Percentiles rank a stretch among this genome's conserved stretches.
These are phyloP conservation scores for Cryptoprocta ferox DNA, from an alignment of 2,797 vertebrate species.

Conservation along the genomic window DNA sequence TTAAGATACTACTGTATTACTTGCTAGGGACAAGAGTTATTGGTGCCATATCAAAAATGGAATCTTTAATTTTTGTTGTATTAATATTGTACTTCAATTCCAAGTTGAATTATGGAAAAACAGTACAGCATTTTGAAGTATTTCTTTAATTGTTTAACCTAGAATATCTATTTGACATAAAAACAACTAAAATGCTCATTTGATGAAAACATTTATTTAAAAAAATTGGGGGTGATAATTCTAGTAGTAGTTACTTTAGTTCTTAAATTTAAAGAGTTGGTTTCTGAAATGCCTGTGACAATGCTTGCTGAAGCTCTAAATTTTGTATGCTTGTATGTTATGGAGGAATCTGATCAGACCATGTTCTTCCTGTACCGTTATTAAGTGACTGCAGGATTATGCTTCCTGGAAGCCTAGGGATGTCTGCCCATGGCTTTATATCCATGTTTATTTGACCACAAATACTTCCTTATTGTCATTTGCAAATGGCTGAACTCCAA, in stretches of 20 bases:
- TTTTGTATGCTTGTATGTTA: neutral
- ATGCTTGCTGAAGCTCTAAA: neutral
- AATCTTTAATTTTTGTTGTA: neutral
- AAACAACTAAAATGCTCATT: neutral
- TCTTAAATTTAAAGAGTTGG: neutral
- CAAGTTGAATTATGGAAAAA: neutral
- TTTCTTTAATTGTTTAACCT: neutral
- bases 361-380: neutral
- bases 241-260: neutral
- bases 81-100: neutral
- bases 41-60: neutral
- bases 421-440: neutral
- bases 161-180: neutral
- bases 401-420: neutral
- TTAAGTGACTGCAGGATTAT: neutral
- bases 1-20: neutral
- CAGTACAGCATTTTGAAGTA: neutral
- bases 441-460: neutral
- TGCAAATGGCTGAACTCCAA: neutral
- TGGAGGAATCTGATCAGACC: neutral
- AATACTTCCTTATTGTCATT: neutral
- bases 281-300: neutral
- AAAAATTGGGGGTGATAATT: neutral
- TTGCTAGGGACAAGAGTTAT: neutral
- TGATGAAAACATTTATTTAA: neutral